phyloP scores from a whole-genome alignment of 2,113 vertebrate genomes.

The Jaculus jaculus region DNA sequence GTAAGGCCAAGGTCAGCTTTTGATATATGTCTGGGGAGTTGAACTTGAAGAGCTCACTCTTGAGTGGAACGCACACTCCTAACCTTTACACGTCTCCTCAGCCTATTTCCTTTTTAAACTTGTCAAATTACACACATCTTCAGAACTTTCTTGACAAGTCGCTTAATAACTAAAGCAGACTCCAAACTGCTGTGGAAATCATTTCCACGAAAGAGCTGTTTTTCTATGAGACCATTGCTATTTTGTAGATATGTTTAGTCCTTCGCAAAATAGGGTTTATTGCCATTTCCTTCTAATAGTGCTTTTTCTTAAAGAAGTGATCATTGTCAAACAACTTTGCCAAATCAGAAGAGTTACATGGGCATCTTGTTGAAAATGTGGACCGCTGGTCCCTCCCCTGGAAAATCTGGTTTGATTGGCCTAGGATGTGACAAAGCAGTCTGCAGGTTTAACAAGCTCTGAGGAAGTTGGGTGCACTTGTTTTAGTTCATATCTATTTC shows the following conservation, averaged over 20 bases:
- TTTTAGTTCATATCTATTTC: background rate
- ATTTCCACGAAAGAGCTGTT: background rate
- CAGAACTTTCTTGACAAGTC: background rate
- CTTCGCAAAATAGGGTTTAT: background rate
- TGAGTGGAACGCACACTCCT: background rate
- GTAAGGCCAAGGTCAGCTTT: no score
- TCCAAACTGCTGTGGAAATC: conserved; percentile 2
- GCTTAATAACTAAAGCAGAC: background rate
- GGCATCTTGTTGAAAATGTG: background rate
- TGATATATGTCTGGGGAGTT: no score
- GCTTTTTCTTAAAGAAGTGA: background rate
- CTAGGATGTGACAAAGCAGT: background rate
- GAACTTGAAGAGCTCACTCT: background rate
- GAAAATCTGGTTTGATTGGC: background rate
- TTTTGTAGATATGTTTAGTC: conserved; percentile 25
- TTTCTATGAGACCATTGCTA: background rate
- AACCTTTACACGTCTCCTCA: background rate
- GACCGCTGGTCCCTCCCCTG: background rate
- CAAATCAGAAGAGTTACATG: background rate
- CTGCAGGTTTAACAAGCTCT: background rate
- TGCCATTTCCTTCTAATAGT: background rate
- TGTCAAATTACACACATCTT: background rate
- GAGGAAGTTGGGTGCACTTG: background rate
- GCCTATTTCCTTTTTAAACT: background rate
- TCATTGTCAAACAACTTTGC: background rate